Evolutionary conservation across 2,888 invertebrate species (phyloP), one percentile per base, ranked within the genome.

Genomic region (Lasioglossum marginatum): DNA sequence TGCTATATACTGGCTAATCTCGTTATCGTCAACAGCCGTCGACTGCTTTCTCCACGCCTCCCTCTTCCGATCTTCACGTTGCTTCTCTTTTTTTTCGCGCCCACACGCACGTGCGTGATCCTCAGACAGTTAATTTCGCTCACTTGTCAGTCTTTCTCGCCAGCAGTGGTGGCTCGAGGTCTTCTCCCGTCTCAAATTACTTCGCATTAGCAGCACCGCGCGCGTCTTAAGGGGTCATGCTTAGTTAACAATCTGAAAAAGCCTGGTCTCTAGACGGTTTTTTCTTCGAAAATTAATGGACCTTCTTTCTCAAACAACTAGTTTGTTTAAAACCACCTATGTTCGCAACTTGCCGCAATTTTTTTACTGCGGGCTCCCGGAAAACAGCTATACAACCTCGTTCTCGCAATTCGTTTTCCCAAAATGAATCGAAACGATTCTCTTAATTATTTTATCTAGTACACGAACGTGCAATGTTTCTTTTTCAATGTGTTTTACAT

Each of bases 1-100:
- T 92, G 83, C 89, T 88, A 87, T 88, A 83, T 63, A 48, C 83
- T 79, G 77, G 90, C 90, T 94, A 94, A 94, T 94, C 93, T 93
- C 88, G 91, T 94, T 94, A 94, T 89, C 89, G 92, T 92, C 92
- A 92, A 92, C 92, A 90, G 91, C 91, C 91, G 91, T 90, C 90
- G 90, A 87, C 91, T 92, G 88, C 86, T 88, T 83, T 85, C 87
- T 85, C 76, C 81, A 27, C 34, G 79, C 60, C 37, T 34, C 80
- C 81, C 82, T 77, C 40, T 80, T 78, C 71, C 70, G 66, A 71
- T 79, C 73, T 70, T 71, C 52, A 40, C 79, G 23, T 66, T 79
- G 23, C 66, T 79, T 77, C 66, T 40, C 12, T 70, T 4, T 37
- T n/a, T n/a, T 14, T 37, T 40, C 70, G 31, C 83, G 75, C 79